Evolutionary conservation across 2,888 invertebrate species (phyloP).

Genomic region (Drosophila acutilabella): DNA sequence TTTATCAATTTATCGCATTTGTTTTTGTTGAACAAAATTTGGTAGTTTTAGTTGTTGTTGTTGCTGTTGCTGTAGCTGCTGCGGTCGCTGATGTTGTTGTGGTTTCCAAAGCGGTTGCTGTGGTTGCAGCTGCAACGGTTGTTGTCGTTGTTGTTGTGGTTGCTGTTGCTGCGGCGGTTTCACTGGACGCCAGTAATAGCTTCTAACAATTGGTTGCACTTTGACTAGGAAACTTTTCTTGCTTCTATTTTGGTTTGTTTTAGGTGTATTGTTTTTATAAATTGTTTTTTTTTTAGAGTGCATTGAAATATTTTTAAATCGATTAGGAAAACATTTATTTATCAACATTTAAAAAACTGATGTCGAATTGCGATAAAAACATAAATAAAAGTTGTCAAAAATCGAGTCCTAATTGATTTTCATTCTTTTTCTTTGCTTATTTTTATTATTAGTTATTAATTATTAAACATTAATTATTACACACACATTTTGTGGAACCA

Average conservation of each 20-base stretch:
- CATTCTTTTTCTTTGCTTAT: conserved; percentile 1
- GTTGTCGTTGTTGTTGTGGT: conserved; percentile 29
- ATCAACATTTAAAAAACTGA: conserved; percentile 16
- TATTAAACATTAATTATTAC: conserved; percentile 17
- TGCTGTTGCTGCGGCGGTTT: conserved; percentile 52
- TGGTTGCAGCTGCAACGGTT: conserved; percentile 28
- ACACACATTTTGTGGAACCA: conserved; percentile 24
- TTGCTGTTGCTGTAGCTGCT: conserved; percentile 22
- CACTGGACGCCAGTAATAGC: conserved; percentile 67
- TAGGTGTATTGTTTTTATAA: neutral
- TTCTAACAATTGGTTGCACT: conserved; percentile 57
- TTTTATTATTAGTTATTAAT: neutral
- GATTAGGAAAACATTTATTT: conserved; percentile 19
- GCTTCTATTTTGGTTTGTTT: conserved; percentile 25
- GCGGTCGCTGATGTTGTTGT: conserved; percentile 23
- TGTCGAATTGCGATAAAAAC: conserved; percentile 15
- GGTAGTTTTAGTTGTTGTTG: conserved; percentile 32
- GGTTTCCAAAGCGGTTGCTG: conserved; percentile 26
- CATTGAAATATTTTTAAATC: conserved; percentile 13
- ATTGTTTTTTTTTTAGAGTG: conserved; percentile 6
- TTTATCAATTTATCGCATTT: conserved; percentile 31
- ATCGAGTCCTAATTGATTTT: conserved; percentile 7
- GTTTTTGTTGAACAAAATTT: conserved; percentile 49
- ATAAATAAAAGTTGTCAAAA: conserved; percentile 17
- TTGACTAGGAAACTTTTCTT: conserved; percentile 55